phyloP scores from a whole-genome alignment of 2,113 vertebrate genomes.

The Alosa alosa region DNA sequence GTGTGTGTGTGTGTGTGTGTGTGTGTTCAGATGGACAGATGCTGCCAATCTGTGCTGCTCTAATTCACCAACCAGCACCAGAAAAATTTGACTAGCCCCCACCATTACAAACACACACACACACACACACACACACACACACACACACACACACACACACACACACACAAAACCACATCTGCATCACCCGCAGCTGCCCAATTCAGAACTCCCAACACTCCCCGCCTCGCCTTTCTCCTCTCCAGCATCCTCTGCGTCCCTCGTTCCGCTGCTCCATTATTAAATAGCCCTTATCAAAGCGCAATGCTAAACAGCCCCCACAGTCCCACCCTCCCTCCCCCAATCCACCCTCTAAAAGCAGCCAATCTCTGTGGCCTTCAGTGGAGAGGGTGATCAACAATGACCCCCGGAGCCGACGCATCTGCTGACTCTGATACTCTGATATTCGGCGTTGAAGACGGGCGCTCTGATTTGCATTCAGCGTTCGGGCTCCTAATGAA shows the following conservation, averaged over 20 bases:
- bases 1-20: neutral
- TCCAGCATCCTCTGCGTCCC: neutral
- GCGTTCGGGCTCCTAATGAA: neutral
- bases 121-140: no score
- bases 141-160: slow-evolving; percentile 23
- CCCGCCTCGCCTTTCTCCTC: neutral
- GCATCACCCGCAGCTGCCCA: slow-evolving; percentile 22
- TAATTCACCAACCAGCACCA: neutral
- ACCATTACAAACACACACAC: slow-evolving; percentile 15
- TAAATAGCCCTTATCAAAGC: slow-evolving; percentile 19
- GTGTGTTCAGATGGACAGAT: neutral
- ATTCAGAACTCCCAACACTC: neutral
- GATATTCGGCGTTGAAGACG: neutral
- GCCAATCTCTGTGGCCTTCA: neutral
- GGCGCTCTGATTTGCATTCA: neutral
- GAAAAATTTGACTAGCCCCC: neutral
- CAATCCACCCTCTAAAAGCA: neutral
- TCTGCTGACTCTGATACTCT: neutral
- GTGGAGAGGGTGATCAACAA: neutral
- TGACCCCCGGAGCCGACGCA: neutral
- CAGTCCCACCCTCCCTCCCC: neutral
- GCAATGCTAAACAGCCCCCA: slow-evolving; percentile 21
- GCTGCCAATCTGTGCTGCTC: slow-evolving; percentile 10
- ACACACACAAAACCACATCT: slow-evolving; percentile 26
- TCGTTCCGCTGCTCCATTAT: slow-evolving; percentile 17